Base-by-base conservation (phyloP, 2,888 invertebrate species). In the Agrochola litura region DNA sequence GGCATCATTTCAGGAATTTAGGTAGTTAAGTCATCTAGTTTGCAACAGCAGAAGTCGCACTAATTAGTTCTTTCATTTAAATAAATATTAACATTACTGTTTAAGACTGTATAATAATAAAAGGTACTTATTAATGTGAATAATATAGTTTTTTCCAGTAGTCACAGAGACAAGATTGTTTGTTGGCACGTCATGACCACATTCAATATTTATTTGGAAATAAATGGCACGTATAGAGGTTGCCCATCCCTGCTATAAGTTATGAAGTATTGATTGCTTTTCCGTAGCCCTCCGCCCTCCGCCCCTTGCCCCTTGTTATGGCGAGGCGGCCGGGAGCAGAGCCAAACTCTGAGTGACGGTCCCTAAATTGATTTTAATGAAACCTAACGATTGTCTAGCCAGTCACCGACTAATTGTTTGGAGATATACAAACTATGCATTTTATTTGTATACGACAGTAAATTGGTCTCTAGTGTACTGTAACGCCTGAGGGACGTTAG, bases 221-320 rank as follows among this genome's bases (percentile, higher is more conserved):
- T 43, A 19, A 25, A 19, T 6, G 25, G 37, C 37, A 37, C 6
- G 64, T 43, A 25, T 43, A 25, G 10, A 25, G 66, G 46, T 49
- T 30, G 25, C 1, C 2, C 25, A 30, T 8, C 25, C 19, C 19
- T 43, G 25, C 14, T 5, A 19, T 19, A 52, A 56, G 76, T 73
- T 83, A 84, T 83, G 72, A 84, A 84, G 84, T 84, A 85, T 84
- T 85, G 84, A 84, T 84, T 84, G 12, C 56, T 77, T 69, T 60
- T 49, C 60, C 71, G 65, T 58, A 37, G 72, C 72, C 65, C 52
- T 75, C 61, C 75, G 72, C 72, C 65, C 52, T 75, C 61, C 75
- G 58, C 61, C 60, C 75, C 75, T 60, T 56, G 30, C 72, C 75
- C 78, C 72, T 64, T 75, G 73, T 68, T 63, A 61, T 72, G 66